Evolutionary conservation across 2,888 invertebrate species (phyloP).

Genomic region (Sialis lutaria): DNA sequence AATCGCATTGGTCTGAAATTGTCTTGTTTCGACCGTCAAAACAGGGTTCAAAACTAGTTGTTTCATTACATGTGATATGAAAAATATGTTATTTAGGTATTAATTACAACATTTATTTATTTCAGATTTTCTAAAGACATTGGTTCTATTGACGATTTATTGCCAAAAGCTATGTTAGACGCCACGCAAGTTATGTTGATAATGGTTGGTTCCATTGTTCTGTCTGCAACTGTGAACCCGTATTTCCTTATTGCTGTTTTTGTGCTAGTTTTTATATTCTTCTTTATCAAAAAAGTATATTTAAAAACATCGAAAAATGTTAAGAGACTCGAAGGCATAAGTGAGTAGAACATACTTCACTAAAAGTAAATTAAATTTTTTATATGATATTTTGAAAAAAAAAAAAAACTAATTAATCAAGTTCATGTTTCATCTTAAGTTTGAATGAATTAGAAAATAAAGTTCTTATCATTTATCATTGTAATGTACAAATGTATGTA

Average conservation of each 20-base stretch:
- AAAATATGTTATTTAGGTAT: background rate
- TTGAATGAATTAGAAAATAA: too few species aligned
- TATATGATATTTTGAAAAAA: too few species aligned
- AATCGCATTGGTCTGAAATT: too few species aligned
- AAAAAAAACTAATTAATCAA: too few species aligned
- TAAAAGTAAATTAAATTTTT: too few species aligned
- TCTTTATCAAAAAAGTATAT: conserved; percentile 44
- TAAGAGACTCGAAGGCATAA: conserved; percentile 40
- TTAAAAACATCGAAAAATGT: conserved; percentile 53
- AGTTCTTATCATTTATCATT: too few species aligned
- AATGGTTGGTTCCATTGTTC: conserved; percentile 48
- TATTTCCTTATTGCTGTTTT: conserved; percentile 45
- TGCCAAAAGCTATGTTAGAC: conserved; percentile 47
- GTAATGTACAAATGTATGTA: too few species aligned
- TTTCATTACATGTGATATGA: too few species aligned
- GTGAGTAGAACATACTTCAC: conserved; percentile 17
- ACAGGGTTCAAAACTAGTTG: too few species aligned
- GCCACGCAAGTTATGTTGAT: conserved; percentile 48
- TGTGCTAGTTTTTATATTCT: conserved; percentile 43
- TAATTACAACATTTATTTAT: background rate
- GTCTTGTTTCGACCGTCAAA: too few species aligned
- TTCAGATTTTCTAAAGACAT: conserved; percentile 65
- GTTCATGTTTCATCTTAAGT: too few species aligned
- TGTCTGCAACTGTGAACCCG: conserved; percentile 54
- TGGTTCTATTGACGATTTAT: conserved; percentile 56